Base-by-base conservation (phyloP, 2,113 vertebrate species). In the Ornithorhynchus anatinus region DNA sequence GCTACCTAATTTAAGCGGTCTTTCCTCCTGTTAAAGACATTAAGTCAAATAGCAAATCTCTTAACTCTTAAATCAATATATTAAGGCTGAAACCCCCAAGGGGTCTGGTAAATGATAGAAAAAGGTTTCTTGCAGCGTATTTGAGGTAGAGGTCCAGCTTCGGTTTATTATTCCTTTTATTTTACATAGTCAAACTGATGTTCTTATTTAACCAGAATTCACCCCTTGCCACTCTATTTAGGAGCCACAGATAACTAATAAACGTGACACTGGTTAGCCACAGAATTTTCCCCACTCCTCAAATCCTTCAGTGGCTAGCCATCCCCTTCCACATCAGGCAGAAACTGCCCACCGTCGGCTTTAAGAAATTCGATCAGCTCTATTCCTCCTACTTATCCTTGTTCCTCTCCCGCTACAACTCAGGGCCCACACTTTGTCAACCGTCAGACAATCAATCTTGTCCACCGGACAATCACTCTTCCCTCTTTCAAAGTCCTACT, bases 21-120 rank as follows among this genome's bases (percentile, higher is more conserved):
- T 16, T 67, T 3, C 59, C 20, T 70, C 16, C 48, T 71, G 57
- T 43, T 71, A 77, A 79, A 33, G 31, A 42, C 66, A 64, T 62
- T 64, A 27, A 67, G 22, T 58, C 54, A 73, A 80, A 52, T 52
- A 48, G 25, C 10, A 78, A 81, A 73, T 70, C 44, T 74, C 54
- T 70, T 84, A 72, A 76, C 63, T 67, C 35, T 67, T 75, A 68
- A 72, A 65, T 82, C 52, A 77, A 51, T 77, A 82, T 81, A 75
- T 76, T 69, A 77, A 79, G 29, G 42, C 71, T 86, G 77, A 75
- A 52, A 31, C 61, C 65, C 52, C 67, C 39, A 64, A 36, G 29
- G 27, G 66, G 48, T 72, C 74, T 64, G 61, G 69, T 81, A 52
- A 84, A 68, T 47, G 65, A 35, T 38, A 52, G 12, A 48, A 78